phyloP scores from a whole-genome alignment of 2,888 invertebrate species.

The Chalcis sispes region DNA sequence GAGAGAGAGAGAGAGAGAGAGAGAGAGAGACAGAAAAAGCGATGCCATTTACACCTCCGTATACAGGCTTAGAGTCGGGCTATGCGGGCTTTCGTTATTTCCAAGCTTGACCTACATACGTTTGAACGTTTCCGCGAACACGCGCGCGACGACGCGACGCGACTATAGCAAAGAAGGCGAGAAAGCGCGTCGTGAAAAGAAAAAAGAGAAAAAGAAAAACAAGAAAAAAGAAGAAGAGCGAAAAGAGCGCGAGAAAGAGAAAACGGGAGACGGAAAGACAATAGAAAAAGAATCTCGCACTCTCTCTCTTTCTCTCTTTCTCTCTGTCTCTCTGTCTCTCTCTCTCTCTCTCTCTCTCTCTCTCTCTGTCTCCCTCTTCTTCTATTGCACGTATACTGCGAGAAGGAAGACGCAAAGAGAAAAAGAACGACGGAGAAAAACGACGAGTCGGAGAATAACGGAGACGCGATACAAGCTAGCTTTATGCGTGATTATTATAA shows the following conservation, averaged over 20 bases:
- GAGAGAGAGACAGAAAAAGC: slow-evolving; percentile 7
- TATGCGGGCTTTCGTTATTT: slow-evolving; percentile 64
- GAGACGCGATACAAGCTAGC: no score
- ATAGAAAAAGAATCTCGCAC: slow-evolving; percentile 26
- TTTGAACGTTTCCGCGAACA: slow-evolving; percentile 52
- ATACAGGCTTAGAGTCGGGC: slow-evolving; percentile 47
- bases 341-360: slow-evolving; percentile 1
- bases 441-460: no score
- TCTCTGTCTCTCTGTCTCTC: slow-evolving; percentile 10
- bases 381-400: no score
- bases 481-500: no score
- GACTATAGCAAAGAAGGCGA: neutral
- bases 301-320: no score
- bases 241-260: no score
- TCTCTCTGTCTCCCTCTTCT: slow-evolving; percentile 1
- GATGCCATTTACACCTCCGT: slow-evolving; percentile 52
- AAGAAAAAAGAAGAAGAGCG: no score
- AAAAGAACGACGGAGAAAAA: no score
- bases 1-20: neutral
- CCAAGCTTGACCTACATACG: slow-evolving; percentile 64
- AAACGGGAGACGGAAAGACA: slow-evolving; percentile 16
- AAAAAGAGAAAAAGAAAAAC: no score
- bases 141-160: slow-evolving; percentile 15
- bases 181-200: neutral
- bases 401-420: no score